Evolutionary conservation across 1,140 invertebrate genomes (phyloP), one percentile per base, ranked within the genome.

Genomic region (Latrodectus geometricus): DNA sequence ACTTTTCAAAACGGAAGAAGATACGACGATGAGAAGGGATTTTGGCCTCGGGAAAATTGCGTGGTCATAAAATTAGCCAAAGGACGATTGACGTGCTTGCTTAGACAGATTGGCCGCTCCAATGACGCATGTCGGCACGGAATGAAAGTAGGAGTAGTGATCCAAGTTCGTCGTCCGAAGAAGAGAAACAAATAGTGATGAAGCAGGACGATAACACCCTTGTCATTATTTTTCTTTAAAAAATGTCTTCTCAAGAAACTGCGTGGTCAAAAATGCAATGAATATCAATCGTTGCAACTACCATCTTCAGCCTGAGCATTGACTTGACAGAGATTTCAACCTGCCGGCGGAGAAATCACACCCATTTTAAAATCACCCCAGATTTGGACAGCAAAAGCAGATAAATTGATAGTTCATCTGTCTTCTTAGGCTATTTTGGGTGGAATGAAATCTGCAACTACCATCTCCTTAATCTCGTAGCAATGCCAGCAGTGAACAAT

Each of bases 171-270:
- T 69, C 52, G 79, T 21, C 79, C 79, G 23, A 20, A 56, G 79
- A 69, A 68, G 70, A 81, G 79, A 72, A 81, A 72, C 79, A 81
- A 81, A 72, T 81, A 72, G 72, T 48, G 79, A 81, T 81, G 49
- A 81, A 69, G 35, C 79, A 49, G 68, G 54, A 72, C 54, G 79
- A 81, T 81, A 81, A 81, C 68, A 48, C 66, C 5, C 35, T n/a
- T 12, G 35, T 81, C 48, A n/a, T 78, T 78, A 69, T 69, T 78
- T 68, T 49, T 35, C 35, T 79, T 23, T 81, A 8, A 50, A 50
- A 17, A 54, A 15, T n/a, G 56, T 72, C 68, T 48, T 79, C 35
- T 49, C 77, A 12, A 61, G 8, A 61, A 8, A 69, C 65, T 79
- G 65, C 48, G 35, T 35, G 21, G 77, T 61, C 56, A 79, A 52